A percentile compares a stretch with the other conserved stretches of the same genome.
Evolutionary conservation across 2,113 vertebrate species (phyloP).

Genomic region (Hydropotes inermis): DNA sequence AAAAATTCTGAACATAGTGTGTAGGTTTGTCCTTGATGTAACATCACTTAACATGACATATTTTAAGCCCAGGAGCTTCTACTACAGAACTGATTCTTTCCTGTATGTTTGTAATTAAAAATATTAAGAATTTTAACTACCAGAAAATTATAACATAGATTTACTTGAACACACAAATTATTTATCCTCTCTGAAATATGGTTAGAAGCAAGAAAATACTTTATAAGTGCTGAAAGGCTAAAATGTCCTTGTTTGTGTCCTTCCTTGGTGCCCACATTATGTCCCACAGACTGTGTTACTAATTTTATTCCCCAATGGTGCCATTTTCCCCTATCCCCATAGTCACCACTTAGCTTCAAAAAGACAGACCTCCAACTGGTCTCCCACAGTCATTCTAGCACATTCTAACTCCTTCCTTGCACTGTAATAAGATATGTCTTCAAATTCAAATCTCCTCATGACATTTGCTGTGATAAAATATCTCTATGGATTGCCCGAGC

Average conservation of each 20-base stretch:
- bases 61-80: neutral
- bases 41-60: neutral
- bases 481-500: neutral
- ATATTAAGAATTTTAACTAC: neutral
- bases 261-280: too few relatives aligned
- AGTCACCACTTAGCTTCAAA: neutral
- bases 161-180: neutral
- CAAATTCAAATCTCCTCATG: neutral
- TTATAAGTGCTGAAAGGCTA: neutral
- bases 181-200: neutral
- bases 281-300: too few relatives aligned
- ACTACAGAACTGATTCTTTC: neutral
- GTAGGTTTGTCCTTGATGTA: neutral
- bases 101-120: neutral
- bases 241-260: fast-evolving
- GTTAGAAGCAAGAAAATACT: neutral
- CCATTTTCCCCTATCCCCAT: neutral
- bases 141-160: neutral
- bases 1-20: neutral
- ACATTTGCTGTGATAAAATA: neutral
- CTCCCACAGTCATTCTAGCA: too few relatives aligned
- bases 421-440: neutral
- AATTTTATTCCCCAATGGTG: neutral
- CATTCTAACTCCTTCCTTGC: neutral
- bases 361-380: neutral